A percentile compares a stretch with the other conserved stretches of the same genome.
phyloP scores from a whole-genome alignment of 2,797 vertebrate genomes.

The Scomberomorus guttatus region DNA sequence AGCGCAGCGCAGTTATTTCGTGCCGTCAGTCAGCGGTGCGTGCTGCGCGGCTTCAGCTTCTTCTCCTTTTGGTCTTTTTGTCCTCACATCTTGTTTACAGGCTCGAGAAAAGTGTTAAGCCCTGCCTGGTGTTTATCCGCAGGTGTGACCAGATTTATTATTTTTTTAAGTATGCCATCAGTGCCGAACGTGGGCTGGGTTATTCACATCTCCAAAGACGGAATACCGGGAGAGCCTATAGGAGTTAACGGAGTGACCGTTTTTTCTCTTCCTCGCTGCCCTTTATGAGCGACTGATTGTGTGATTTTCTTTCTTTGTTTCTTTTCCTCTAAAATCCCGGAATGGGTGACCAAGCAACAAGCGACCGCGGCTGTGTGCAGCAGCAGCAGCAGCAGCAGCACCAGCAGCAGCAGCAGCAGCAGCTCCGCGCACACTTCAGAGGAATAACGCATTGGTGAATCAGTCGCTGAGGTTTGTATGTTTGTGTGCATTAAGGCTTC shows the following conservation, averaged over 20 bases:
- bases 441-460: conserved; percentile 49
- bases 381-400: conserved; percentile 7
- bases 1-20: conserved; percentile 48
- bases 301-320: neutral
- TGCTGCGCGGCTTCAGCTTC: neutral
- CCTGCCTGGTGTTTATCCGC: neutral
- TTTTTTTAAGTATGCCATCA: conserved; percentile 57
- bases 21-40: conserved; percentile 17
- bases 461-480: conserved; percentile 32
- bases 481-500: neutral
- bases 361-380: conserved; percentile 65
- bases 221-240: conserved; percentile 50
- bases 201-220: conserved; percentile 44
- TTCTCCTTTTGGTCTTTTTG: neutral
- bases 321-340: conserved; percentile 6
- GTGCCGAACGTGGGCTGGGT: conserved; percentile 49
- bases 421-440: conserved; percentile 62
- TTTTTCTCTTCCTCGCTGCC: neutral
- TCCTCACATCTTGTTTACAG: neutral
- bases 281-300: neutral
- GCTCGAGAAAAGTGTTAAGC: neutral
- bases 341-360: conserved; percentile 82
- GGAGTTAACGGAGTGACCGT: conserved; percentile 32
- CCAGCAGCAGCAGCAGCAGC: conserved; percentile 32
- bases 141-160: neutral